These are phyloP conservation scores for Tiliacea aurago DNA, from an alignment of 2,888 invertebrate species.

Conservation along the genomic window DNA sequence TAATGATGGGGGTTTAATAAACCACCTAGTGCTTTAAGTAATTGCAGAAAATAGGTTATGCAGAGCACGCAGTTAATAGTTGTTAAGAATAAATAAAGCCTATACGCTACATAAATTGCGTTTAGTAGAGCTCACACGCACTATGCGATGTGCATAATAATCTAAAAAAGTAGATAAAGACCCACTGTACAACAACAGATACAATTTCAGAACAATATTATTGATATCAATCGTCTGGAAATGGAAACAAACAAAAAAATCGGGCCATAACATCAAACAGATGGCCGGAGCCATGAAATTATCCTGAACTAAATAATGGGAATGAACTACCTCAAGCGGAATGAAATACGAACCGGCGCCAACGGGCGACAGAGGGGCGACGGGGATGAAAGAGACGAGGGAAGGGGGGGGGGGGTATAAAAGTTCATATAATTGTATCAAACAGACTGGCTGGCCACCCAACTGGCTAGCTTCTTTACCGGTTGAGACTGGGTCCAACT, in stretches of 20 bases:
- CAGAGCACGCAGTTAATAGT: background rate
- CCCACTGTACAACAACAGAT: background rate
- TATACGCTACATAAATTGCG: background rate
- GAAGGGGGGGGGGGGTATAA: constrained; percentile 26
- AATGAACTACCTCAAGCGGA: constrained; percentile 54
- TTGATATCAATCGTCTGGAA: constrained; percentile 41
- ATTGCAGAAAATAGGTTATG: background rate
- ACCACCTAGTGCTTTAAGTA: background rate
- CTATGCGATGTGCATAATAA: background rate
- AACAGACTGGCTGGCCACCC: constrained; percentile 31
- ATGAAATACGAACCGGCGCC: constrained; percentile 54
- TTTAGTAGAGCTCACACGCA: background rate
- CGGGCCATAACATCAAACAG: constrained; percentile 41
- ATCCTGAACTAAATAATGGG: constrained; percentile 54
- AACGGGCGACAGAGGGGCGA: background rate
- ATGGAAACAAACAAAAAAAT: constrained; percentile 49
- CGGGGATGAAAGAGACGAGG: background rate
- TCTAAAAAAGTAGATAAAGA: background rate
- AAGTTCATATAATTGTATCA: constrained; percentile 53
- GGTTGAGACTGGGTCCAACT: constrained; percentile 3
- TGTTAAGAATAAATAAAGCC: background rate
- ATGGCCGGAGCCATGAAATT: constrained; percentile 53
- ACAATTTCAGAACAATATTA: constrained; percentile 16
- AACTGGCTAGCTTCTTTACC: constrained; percentile 19
- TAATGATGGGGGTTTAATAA: background rate